These are phyloP conservation scores for Erebia epiphron DNA, from an alignment of 2,888 invertebrate species.

Conservation along the genomic window DNA sequence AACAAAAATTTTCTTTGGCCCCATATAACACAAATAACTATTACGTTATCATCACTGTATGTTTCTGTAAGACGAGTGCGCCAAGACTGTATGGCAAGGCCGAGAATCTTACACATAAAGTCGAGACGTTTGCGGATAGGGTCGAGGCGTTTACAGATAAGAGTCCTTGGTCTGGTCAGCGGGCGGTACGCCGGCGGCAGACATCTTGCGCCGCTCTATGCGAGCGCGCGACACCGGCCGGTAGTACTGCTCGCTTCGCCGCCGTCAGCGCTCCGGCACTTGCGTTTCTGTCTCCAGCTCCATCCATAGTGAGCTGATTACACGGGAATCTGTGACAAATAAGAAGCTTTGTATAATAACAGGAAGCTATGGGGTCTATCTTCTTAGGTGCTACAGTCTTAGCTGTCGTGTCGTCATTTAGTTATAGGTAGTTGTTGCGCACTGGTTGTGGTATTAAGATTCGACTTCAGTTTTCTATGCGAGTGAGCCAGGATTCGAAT, in stretches of 20 bases:
- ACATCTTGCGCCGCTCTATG: slow-evolving; percentile 74
- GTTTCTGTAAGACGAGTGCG: background rate
- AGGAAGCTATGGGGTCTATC: too few species aligned
- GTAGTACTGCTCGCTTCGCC: slow-evolving; percentile 80
- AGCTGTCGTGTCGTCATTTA: too few species aligned
- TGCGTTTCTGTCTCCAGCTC: slow-evolving; percentile 72
- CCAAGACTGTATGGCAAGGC: background rate
- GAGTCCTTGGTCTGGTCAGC: slow-evolving; percentile 51
- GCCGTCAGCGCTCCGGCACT: slow-evolving; percentile 77
- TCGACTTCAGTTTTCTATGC: too few species aligned
- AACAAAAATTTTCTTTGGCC: too few species aligned
- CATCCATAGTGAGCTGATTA: slow-evolving; percentile 77
- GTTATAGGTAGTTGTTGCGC: too few species aligned
- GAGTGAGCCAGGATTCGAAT: too few species aligned
- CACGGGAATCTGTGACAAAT: slow-evolving; percentile 54
- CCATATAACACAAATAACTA: too few species aligned
- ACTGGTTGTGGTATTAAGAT: too few species aligned
- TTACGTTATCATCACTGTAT: background rate
- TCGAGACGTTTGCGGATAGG: slow-evolving; percentile 31
- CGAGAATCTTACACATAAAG: slow-evolving; percentile 35
- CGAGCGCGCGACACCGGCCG: slow-evolving; percentile 76
- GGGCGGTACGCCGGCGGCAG: slow-evolving; percentile 76
- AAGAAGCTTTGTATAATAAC: background rate
- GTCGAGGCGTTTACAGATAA: slow-evolving; percentile 34
- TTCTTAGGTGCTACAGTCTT: too few species aligned